Conservation (phyloP, 2,888 invertebrate species). For the Oxystoma pomonae region DNA sequence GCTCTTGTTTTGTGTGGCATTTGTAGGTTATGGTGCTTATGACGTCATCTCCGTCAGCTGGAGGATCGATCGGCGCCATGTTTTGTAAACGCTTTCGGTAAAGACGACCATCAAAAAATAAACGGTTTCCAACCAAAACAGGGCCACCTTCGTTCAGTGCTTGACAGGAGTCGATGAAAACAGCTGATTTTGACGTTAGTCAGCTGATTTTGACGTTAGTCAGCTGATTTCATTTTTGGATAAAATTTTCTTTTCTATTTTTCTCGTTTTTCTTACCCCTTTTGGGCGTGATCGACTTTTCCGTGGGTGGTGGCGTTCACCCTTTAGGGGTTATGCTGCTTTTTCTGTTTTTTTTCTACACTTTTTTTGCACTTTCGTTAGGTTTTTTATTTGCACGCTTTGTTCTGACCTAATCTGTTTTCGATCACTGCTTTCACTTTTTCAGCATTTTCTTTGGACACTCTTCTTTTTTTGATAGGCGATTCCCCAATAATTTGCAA, state of each 20-base stretch:
- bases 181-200: too few relatives aligned
- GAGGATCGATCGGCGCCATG: not conserved
- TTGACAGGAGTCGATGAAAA: not conserved
- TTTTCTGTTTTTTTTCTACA: conserved; percentile 6
- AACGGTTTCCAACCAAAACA: not conserved
- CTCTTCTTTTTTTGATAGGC: too few relatives aligned
- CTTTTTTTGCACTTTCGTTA: not conserved
- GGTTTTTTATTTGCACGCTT: not conserved
- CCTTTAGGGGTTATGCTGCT: not conserved
- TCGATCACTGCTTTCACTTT: too few relatives aligned
- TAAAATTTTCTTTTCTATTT: not conserved
- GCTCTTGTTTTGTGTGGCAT: not conserved
- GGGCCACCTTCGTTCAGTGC: not conserved
- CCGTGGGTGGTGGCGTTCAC: not conserved
- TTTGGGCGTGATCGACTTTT: not conserved
- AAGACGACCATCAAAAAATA: not conserved
- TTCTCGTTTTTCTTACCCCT: not conserved
- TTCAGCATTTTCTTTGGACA: too few relatives aligned
- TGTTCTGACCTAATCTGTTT: too few relatives aligned
- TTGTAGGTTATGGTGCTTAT: not conserved
- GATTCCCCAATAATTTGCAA: too few relatives aligned
- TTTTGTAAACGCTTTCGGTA: too few relatives aligned
- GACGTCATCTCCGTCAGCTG: not conserved
- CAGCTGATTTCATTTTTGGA: not conserved
- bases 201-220: too few relatives aligned